phyloP scores from a whole-genome alignment of 2,797 vertebrate genomes.

The Antennarius maculatus region DNA sequence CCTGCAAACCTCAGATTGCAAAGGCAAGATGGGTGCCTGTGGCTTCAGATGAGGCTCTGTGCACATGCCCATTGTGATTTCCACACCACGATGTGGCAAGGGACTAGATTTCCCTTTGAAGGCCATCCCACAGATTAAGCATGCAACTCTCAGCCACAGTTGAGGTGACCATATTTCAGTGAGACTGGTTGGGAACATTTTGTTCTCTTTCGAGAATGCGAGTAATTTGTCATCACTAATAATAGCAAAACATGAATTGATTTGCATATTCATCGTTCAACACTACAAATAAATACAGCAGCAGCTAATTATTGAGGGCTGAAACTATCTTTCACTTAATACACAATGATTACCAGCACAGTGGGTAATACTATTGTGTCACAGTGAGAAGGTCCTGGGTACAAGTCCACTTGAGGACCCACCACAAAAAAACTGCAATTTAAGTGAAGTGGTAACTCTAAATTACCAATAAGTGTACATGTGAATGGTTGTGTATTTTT shows the following conservation, averaged over 20 bases:
- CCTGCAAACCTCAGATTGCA: slow-evolving; percentile 73
- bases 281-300: slow-evolving; percentile 21
- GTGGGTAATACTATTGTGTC: too few species aligned
- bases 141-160: slow-evolving; percentile 46
- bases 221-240: slow-evolving; percentile 55
- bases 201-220: slow-evolving; percentile 39
- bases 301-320: slow-evolving; percentile 39
- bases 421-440: too few species aligned
- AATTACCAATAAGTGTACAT: too few species aligned
- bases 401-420: too few species aligned
- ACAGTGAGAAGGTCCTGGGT: too few species aligned
- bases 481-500: too few species aligned
- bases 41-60: slow-evolving; percentile 62
- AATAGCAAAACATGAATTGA: slow-evolving; percentile 32
- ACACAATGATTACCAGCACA: slow-evolving; percentile 9
- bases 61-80: slow-evolving; percentile 64
- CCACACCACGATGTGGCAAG: slow-evolving; percentile 61
- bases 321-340: slow-evolving; percentile 32
- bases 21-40: slow-evolving; percentile 58
- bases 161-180: slow-evolving; percentile 52
- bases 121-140: slow-evolving; percentile 45
- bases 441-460: too few species aligned
- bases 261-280: slow-evolving; percentile 50
- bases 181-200: slow-evolving; percentile 48
- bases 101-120: slow-evolving; percentile 68